A percentile compares a stretch with the other conserved stretches of the same genome.
Evolutionary conservation across 2,888 invertebrate species (phyloP).

Genomic region (Andrena praecox): DNA sequence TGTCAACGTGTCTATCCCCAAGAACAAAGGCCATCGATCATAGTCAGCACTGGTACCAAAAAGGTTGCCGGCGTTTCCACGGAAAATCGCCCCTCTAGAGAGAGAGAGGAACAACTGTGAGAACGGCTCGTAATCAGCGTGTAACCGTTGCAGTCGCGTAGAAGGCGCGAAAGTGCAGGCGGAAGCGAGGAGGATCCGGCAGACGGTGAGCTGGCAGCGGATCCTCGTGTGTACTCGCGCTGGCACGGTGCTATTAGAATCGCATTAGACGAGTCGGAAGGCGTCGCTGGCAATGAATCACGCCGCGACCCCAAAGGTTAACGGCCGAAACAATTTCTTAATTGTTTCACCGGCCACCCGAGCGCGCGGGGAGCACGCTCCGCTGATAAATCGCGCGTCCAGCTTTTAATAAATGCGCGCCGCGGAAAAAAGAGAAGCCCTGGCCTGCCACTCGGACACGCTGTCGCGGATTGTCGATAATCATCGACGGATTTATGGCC

Average conservation of each 20-base stretch:
- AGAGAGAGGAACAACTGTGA: conserved; percentile 13
- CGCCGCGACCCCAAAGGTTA: conserved; percentile 60
- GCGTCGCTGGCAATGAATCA: conserved; percentile 69
- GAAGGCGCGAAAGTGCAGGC: conserved; percentile 53
- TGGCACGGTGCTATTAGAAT: conserved; percentile 70
- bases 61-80: too few relatives aligned
- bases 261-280: conserved; percentile 67
- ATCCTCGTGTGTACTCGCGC: conserved; percentile 36
- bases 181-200: conserved; percentile 51
- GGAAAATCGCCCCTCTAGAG: too few relatives aligned
- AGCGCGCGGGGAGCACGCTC: not conserved
- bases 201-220: conserved; percentile 42
- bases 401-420: conserved; percentile 33
- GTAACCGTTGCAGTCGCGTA: conserved; percentile 48
- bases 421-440: not conserved
- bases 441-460: not conserved
- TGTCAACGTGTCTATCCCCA: too few relatives aligned
- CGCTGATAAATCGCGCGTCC: conserved; percentile 40
- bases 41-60: too few relatives aligned
- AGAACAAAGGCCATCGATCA: too few relatives aligned
- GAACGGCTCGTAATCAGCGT: conserved; percentile 52
- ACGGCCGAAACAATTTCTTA: conserved; percentile 73
- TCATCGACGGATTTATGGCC: conserved; percentile 41
- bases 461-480: conserved; percentile 30
- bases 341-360: conserved; percentile 59